Evolutionary conservation across 2,797 vertebrate species (phyloP).

Genomic region (Taenioides sp.): DNA sequence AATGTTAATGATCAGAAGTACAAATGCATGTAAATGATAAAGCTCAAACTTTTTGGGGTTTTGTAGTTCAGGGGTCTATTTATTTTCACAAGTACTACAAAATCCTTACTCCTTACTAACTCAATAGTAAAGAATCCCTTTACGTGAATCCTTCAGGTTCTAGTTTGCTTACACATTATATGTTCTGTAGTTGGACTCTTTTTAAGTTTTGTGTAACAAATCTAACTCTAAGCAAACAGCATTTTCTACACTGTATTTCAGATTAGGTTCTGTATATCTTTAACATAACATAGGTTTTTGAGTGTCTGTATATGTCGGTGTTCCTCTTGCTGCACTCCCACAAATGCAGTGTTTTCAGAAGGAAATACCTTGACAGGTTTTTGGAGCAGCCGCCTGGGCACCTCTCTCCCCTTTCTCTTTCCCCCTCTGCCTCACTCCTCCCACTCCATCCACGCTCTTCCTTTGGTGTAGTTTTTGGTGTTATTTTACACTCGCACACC

Average conservation of each 20-base stretch:
- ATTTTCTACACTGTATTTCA: not conserved
- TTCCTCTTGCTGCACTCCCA: slow-evolving; percentile 35
- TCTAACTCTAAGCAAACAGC: not conserved
- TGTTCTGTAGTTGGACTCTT: not conserved
- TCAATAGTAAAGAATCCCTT: not conserved
- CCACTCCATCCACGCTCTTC: slow-evolving; percentile 57
- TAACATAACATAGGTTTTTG: slow-evolving; percentile 33
- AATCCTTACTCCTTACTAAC: not conserved
- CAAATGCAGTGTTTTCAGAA: slow-evolving; percentile 68
- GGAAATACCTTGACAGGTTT: slow-evolving; percentile 79
- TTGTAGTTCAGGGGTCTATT: not conserved
- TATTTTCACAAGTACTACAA: not conserved
- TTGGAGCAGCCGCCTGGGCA: slow-evolving; percentile 59
- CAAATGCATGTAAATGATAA: too few relatives aligned
- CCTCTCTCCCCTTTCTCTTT: slow-evolving; percentile 46
- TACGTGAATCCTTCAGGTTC: not conserved
- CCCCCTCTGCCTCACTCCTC: slow-evolving; percentile 43
- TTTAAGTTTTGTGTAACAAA: not conserved
- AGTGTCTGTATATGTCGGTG: slow-evolving; percentile 25
- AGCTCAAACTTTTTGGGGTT: too few relatives aligned
- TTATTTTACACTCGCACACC: slow-evolving; percentile 74
- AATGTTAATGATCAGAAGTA: too few relatives aligned
- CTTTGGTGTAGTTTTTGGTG: slow-evolving; percentile 65
- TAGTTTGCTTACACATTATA: too few relatives aligned
- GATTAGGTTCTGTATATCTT: not conserved